Percentiles rank a stretch among this genome's conserved stretches.
Conservation (phyloP, 1,140 invertebrate species). For the Coenobita brevimanus region DNA sequence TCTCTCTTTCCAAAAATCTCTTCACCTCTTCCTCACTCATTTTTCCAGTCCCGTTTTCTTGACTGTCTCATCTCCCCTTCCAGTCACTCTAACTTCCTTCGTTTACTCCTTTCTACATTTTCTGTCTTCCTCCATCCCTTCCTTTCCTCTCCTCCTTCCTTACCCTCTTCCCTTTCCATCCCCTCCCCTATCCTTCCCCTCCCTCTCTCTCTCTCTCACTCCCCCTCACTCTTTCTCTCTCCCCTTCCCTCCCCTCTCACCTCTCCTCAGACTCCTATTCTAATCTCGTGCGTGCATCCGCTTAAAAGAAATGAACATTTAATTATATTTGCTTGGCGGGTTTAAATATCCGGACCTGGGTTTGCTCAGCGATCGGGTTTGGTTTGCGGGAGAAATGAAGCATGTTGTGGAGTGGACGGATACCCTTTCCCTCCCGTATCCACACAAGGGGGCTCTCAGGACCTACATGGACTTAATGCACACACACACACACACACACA, state of each 20-base stretch:
- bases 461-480: background rate
- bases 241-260: background rate
- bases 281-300: slow-evolving; percentile 33
- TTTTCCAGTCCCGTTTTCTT: too few relatives aligned
- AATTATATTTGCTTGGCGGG: slow-evolving; percentile 36
- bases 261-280: slow-evolving; percentile 26
- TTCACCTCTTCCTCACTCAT: too few relatives aligned
- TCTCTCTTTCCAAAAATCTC: too few relatives aligned
- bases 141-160: too few relatives aligned
- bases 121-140: too few relatives aligned
- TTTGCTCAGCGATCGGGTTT: slow-evolving; percentile 30
- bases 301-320: slow-evolving; percentile 51
- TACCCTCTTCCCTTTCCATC: background rate
- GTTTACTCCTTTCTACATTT: too few relatives aligned
- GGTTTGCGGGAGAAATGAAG: slow-evolving; percentile 47
- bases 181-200: background rate
- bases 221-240: background rate
- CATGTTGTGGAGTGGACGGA: slow-evolving; percentile 40
- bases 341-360: slow-evolving; percentile 24
- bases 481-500: background rate
- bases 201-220: background rate
- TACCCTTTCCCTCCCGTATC: slow-evolving; percentile 45
- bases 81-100: too few relatives aligned
- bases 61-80: too few relatives aligned
- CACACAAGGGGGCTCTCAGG: slow-evolving; percentile 14